Evolutionary conservation across 2,113 vertebrate species (phyloP).

Genomic region (Daubentonia madagascariensis): DNA sequence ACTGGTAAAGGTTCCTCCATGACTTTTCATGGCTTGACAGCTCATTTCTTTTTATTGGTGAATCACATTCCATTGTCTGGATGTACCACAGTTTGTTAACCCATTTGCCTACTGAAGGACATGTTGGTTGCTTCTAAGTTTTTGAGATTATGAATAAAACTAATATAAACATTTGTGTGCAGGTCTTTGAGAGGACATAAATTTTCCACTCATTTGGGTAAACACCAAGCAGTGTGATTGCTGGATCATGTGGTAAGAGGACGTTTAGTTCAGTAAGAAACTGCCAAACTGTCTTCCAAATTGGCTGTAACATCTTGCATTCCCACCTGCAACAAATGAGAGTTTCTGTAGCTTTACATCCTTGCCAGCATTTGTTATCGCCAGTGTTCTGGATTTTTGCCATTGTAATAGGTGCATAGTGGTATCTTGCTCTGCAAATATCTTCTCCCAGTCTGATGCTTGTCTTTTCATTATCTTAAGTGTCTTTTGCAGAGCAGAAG

Average conservation of each 20-base stretch:
- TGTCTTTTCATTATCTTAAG: background rate
- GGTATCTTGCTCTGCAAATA: background rate
- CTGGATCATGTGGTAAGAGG: background rate
- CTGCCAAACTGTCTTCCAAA: background rate
- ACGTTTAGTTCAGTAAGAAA: background rate
- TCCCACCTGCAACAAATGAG: background rate
- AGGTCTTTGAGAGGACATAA: background rate
- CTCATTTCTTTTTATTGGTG: background rate
- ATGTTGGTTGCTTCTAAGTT: background rate
- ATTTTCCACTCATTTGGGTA: background rate
- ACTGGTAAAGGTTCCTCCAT: background rate
- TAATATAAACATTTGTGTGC: background rate
- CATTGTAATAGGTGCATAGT: background rate
- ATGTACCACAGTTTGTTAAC: background rate
- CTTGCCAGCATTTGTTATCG: background rate
- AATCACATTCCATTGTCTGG: background rate
- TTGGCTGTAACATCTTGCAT: background rate
- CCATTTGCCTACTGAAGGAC: background rate
- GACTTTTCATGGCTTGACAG: background rate
- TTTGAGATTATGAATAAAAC: background rate
- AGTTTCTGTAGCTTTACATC: background rate
- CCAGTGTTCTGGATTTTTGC: background rate
- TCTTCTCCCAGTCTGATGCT: background rate
- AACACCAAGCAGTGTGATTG: background rate
- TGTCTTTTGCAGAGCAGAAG: background rate